phyloP scores from a whole-genome alignment of 2,797 vertebrate genomes.

The Tenualosa thibaudeaui region DNA sequence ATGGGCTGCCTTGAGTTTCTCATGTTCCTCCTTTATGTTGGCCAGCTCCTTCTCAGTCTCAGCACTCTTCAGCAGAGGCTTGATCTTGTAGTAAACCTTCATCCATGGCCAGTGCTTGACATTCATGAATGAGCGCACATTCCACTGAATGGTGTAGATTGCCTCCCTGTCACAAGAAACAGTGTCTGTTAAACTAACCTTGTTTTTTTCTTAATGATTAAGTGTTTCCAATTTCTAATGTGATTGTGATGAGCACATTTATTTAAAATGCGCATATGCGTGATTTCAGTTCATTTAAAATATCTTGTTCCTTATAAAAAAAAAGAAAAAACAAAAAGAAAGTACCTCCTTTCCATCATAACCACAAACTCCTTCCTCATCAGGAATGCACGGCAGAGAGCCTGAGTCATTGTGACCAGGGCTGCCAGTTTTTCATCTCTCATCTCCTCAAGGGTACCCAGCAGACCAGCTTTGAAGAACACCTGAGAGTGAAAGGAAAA shows the following conservation, averaged over 20 bases:
- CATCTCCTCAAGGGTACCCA: constrained; percentile 84
- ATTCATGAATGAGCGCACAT: constrained; percentile 85
- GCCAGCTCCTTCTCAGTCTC: constrained; percentile 88
- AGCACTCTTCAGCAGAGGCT: constrained; percentile 84
- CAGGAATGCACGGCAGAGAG: constrained; percentile 74
- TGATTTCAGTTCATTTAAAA: too few species aligned
- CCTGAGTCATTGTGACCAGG: constrained; percentile 80
- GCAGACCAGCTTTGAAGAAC: constrained; percentile 85
- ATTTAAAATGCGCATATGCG: too few species aligned
- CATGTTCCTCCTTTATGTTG: constrained; percentile 81
- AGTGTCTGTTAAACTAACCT: too few species aligned
- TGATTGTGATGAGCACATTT: too few species aligned
- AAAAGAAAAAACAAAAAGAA: too few species aligned
- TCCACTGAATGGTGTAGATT: constrained; percentile 85
- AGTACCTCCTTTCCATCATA: constrained; percentile 78
- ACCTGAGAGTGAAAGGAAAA: constrained; percentile 63
- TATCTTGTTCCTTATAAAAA: too few species aligned
- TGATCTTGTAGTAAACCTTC: constrained; percentile 94
- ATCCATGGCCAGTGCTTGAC: constrained; percentile 93
- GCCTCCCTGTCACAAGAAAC: too few species aligned
- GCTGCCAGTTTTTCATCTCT: constrained; percentile 80
- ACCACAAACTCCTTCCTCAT: constrained; percentile 81
- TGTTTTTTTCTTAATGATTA: too few species aligned
- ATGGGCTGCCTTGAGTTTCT: constrained; percentile 73
- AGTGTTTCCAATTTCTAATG: too few species aligned